Evolutionary conservation across 30 jellyfish, hydroid and myxozoan species (phyloP), one percentile per base, ranked within the genome.

Genomic region (Aurelia coerulea): DNA sequence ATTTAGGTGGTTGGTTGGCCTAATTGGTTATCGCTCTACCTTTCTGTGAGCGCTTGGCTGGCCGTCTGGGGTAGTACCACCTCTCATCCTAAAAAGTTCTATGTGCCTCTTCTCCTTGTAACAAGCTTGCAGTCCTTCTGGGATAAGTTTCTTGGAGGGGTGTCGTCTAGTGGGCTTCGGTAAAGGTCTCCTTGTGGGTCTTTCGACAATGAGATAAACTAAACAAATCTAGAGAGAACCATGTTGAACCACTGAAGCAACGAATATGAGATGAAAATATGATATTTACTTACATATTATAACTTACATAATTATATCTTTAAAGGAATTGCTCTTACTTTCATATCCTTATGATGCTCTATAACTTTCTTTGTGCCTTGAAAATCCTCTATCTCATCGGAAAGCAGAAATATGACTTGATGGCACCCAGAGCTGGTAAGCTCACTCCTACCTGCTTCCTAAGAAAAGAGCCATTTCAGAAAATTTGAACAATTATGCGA

Each of bases 401-500:
- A 79, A 0, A 90, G 77, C 9, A 90, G 46, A 65, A 81, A 52
- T 13, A 90, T 33, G 35, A 82, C 79, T 75, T 82, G 89, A 70
- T 90, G 97, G 33, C 97, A 90, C 8, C 97, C 97, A 62, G 97
- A 74, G 50, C 87, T 90, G 15, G 97, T 78, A 3, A 54, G 60
- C 9, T 77, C 81, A 71, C 94, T 83, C 66, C 76, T 83, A n/a
- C 88, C 63, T 37, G 97, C 97, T 35, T 54, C 88, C 97, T 90
- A 31, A 1, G 34, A 46, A 31, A 56, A 80, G n/a, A 14, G 32
- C 4, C 63, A 35, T 11, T 3, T 5, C 32, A 29, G 14, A 66
- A 1, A 75, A 73, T 16, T 10, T 13, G 5, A 5, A 4, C 12
- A 0, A 46, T 46, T 1, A 7, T 46, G 56, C 14, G 49, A 4